phyloP scores from a whole-genome alignment of 2,113 vertebrate species.

The Synodontis membranacea region DNA sequence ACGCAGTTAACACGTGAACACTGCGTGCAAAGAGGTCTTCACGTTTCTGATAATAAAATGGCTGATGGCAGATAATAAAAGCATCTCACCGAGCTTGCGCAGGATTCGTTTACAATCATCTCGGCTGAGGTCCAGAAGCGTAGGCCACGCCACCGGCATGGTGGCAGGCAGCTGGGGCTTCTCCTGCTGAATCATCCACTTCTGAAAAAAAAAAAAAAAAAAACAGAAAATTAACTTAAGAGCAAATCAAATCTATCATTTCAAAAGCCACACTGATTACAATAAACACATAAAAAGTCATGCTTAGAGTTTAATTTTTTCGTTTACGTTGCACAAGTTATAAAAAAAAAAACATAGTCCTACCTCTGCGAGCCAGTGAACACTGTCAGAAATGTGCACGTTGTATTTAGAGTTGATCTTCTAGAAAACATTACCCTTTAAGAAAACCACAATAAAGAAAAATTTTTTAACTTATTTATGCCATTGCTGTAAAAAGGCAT shows the following conservation, averaged over 20 bases:
- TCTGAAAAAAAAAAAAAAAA: constrained; percentile 7
- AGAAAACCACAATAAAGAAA: neutral
- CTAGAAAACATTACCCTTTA: constrained; percentile 5
- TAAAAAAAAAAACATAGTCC: neutral
- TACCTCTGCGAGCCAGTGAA: constrained; percentile 25
- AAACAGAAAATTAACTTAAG: too few species aligned
- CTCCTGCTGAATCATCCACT: constrained; percentile 81
- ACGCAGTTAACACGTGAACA: neutral
- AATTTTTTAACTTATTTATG: too few species aligned
- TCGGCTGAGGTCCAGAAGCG: constrained; percentile 94
- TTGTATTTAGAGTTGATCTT: neutral
- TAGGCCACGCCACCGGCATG: constrained; percentile 99
- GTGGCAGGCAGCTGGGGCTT: constrained; percentile 73
- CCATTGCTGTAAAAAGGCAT: too few species aligned
- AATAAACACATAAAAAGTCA: neutral
- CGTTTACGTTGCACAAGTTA: neutral
- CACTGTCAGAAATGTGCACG: constrained; percentile 6
- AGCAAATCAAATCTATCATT: too few species aligned
- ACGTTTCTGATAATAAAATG: neutral
- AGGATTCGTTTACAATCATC: constrained; percentile 98
- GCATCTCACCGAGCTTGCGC: constrained; percentile 88
- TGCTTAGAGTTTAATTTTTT: neutral
- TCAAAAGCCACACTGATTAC: too few species aligned
- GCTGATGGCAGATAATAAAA: neutral
- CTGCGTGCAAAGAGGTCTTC: neutral